Conservation (phyloP, 2,113 vertebrate species). For the Lota lota region DNA sequence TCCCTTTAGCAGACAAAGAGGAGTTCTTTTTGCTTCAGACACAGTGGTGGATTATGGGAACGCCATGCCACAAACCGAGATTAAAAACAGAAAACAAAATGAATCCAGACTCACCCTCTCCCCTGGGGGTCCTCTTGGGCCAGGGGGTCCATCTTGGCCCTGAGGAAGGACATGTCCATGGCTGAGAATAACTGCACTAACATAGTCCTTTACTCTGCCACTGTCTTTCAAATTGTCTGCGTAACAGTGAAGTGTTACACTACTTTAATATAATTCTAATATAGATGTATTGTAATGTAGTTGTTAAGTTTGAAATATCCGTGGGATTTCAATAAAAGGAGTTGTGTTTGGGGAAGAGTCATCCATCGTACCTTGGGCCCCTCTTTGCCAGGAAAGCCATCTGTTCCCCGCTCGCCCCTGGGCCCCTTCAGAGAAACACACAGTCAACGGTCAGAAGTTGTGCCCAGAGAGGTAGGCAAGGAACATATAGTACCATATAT, state of each 20-base stretch:
- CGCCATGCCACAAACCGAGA: neutral
- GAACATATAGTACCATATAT: no score
- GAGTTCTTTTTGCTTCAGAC: neutral
- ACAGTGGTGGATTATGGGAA: neutral
- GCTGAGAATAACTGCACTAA: no score
- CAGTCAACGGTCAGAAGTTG: neutral
- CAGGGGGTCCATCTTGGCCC: slow-evolving; percentile 74
- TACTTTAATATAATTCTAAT: no score
- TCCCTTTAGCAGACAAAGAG: slow-evolving; percentile 56
- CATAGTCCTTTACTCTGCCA: no score
- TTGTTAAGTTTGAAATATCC: no score
- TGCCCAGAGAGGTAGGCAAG: no score
- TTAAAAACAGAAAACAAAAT: neutral
- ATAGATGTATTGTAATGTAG: no score
- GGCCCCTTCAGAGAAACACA: slow-evolving; percentile 64
- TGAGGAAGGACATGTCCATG: slow-evolving; percentile 22
- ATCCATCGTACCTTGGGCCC: slow-evolving; percentile 68
- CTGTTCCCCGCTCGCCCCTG: slow-evolving; percentile 71
- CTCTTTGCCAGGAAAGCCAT: slow-evolving; percentile 75
- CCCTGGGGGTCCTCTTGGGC: slow-evolving; percentile 71
- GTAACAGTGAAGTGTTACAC: neutral
- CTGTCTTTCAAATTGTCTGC: slow-evolving; percentile 18
- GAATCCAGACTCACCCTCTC: slow-evolving; percentile 64
- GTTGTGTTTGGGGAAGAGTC: neutral
- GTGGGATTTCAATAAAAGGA: no score